Percentiles rank a stretch among this genome's conserved stretches.
Evolutionary conservation across 2,797 vertebrate genomes (phyloP).

Genomic region (Darevskia nairensis): DNA sequence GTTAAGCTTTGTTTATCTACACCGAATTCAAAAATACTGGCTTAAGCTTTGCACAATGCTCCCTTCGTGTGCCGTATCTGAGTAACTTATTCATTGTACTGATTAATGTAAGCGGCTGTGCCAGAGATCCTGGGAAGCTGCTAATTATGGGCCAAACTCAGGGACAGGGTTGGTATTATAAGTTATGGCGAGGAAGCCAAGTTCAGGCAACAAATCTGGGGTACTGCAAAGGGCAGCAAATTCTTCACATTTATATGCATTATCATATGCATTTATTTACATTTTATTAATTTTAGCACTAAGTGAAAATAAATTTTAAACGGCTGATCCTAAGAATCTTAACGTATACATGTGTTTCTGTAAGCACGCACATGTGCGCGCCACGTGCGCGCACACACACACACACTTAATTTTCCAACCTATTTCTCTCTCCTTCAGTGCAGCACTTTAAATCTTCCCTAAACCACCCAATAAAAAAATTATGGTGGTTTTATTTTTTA

Average conservation of each 20-base stretch:
- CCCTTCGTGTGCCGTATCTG: neutral
- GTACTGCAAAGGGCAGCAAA: neutral
- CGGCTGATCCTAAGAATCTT: neutral
- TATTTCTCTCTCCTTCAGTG: neutral
- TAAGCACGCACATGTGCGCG: too few species aligned
- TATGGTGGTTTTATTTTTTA: neutral
- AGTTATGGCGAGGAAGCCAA: too few species aligned
- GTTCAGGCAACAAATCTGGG: neutral
- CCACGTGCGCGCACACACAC: too few species aligned
- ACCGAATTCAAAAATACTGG: conserved; percentile 38
- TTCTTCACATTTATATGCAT: neutral
- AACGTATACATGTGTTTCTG: too few species aligned
- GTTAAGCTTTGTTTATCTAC: conserved; percentile 29
- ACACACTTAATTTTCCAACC: neutral
- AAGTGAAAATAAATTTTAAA: neutral
- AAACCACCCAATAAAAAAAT: neutral
- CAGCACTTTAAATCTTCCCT: neutral
- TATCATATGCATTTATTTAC: neutral
- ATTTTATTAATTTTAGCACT: neutral
- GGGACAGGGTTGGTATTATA: too few species aligned
- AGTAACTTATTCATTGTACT: neutral
- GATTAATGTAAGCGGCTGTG: conserved; percentile 16
- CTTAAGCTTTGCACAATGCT: neutral
- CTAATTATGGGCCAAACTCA: neutral
- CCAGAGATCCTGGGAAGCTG: neutral